Base-by-base conservation (phyloP, 2,888 invertebrate genomes). In the Lathronympha strigana region DNA sequence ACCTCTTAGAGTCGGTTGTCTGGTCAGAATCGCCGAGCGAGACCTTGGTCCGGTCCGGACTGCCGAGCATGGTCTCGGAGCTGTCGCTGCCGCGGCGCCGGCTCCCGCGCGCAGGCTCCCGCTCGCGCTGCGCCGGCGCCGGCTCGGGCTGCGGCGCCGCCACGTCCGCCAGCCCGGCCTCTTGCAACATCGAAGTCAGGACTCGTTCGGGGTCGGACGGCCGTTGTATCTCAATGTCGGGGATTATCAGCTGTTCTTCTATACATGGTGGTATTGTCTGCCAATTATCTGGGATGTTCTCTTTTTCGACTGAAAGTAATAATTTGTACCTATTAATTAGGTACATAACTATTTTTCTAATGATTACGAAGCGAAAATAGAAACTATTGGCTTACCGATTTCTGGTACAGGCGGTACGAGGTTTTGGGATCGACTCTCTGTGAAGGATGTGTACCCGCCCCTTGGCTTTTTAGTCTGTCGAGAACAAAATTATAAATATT, bases 11-110 rank as follows among this genome's bases (percentile, higher is more conserved):
- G 40, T 89, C 90, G 0, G 90, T 88, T 0, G 86, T 86, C 4
- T 73, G 73, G 4, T 82, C 86, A 0, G 89, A 87, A 33, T 88
- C 88, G 0, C 90, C 90, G 1, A 91, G 78, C 3, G 90, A 91
- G 38, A 91, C 90, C 66, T 83, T 86, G 0, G 91, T 91, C 17
- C 91, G 77, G 62, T 91, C 91, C 17, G 90, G 68, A 66, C 91
- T 91, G 2, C 91, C 91, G 21, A 89, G 66, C 0, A 76, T 88
- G 0, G 90, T 86, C 61, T 90, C 90, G 0, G 84, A 80, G 4
- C 75, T 69, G 0, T 78, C 81, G 63, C 84, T 84, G 0, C 63
- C 73, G 17, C 63, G 68, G 21, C 71, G 64, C 5, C 55, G 43
- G 17, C 67, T 67, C 28, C 67, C 70, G 2, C 68, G 60, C 31